These are phyloP conservation scores for Polyommatus iphigenia DNA, from an alignment of 2,888 invertebrate genomes.

Conservation along the genomic window DNA sequence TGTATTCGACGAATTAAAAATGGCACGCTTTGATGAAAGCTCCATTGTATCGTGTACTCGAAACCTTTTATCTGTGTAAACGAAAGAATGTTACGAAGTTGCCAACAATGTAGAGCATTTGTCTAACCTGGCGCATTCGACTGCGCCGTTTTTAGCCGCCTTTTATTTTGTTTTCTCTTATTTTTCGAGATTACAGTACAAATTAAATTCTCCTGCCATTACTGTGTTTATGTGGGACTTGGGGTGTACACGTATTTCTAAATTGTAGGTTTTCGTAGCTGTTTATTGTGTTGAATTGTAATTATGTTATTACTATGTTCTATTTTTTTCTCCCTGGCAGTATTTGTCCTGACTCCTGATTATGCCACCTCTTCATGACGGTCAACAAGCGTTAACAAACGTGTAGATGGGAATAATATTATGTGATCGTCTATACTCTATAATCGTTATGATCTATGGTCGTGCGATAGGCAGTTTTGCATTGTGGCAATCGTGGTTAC, in stretches of 20 bases:
- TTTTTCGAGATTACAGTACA: conserved; percentile 23
- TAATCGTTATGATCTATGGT: no score
- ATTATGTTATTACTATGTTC: background rate
- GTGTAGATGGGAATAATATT: no score
- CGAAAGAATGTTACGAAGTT: conserved; percentile 36
- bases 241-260: background rate
- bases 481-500: background rate
- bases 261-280: background rate
- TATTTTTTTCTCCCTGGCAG: background rate
- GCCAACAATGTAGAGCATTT: conserved; percentile 49
- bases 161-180: conserved; percentile 36
- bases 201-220: conserved; percentile 25
- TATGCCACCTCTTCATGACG: background rate
- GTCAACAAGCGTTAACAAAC: background rate
- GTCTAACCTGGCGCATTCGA: conserved; percentile 50
- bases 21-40: conserved; percentile 15
- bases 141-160: conserved; percentile 33
- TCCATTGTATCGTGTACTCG: conserved; percentile 15
- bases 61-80: conserved; percentile 37
- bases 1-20: conserved; percentile 16
- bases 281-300: background rate
- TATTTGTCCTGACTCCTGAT: background rate
- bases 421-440: no score
- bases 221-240: background rate
- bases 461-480: background rate